Conservation (phyloP, 2,113 vertebrate species). For the Bos javanicus region DNA sequence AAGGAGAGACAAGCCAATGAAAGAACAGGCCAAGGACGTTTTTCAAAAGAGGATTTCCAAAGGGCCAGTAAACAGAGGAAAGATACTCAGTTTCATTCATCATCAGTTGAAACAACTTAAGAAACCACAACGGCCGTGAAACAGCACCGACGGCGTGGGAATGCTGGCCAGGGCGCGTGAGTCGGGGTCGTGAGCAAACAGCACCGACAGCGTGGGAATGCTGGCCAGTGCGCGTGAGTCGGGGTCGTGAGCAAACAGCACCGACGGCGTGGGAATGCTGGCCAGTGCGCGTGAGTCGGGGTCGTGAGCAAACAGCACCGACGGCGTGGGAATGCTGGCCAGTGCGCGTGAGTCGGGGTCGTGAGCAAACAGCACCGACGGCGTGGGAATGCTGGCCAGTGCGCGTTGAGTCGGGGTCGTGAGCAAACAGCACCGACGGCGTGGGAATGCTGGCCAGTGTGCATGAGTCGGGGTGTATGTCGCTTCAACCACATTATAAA, state of each 20-base stretch:
- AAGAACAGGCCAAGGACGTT: neutral
- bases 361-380: neutral
- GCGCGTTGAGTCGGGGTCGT: no score
- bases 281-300: no score
- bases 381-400: accelerated
- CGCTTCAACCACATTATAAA: neutral
- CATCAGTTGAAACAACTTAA: neutral
- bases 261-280: accelerated
- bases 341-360: no score
- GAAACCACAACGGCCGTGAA: neutral
- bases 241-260: neutral
- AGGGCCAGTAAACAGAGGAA: neutral
- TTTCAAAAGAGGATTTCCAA: constrained; percentile 7
- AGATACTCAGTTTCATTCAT: neutral
- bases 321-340: accelerated
- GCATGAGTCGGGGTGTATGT: neutral
- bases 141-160: accelerated
- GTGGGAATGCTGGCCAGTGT: neutral
- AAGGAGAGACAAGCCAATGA: neutral
- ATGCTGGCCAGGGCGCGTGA: neutral
- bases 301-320: neutral
- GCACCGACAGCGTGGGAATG: accelerated
- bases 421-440: accelerated
- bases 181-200: neutral
- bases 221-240: no score